Evolutionary conservation across 2,797 vertebrate genomes (phyloP).

Genomic region (Lacerta bilineata): DNA sequence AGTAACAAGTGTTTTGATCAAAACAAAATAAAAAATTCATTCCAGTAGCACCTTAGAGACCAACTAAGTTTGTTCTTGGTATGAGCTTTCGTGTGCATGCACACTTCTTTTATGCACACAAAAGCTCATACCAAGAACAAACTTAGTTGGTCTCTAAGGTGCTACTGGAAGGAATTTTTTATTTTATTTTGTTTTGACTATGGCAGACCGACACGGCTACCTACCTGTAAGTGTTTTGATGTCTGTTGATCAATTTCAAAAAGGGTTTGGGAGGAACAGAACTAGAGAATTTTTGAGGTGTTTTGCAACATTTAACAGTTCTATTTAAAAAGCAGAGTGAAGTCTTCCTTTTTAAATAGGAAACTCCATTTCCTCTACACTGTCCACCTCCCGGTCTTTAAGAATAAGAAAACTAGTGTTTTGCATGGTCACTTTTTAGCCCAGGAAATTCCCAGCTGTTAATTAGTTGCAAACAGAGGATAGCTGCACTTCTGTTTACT

Average conservation of each 20-base stretch:
- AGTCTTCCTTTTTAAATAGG: neutral
- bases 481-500: neutral
- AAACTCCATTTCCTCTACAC: neutral
- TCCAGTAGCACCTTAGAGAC: too few relatives aligned
- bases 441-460: neutral
- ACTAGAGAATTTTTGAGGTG: rapidly evolving
- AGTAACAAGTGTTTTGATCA: neutral
- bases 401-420: neutral
- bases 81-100: too few relatives aligned
- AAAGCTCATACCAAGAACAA: too few relatives aligned
- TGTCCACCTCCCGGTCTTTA: too few relatives aligned
- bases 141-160: too few relatives aligned
- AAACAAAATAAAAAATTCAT: too few relatives aligned
- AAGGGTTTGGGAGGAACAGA: neutral
- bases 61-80: too few relatives aligned
- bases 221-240: neutral
- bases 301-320: neutral
- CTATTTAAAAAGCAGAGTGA: neutral
- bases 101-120: too few relatives aligned
- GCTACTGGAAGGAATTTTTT: too few relatives aligned
- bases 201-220: too few relatives aligned
- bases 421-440: neutral
- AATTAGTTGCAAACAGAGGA: neutral
- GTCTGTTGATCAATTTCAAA: neutral
- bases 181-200: too few relatives aligned